These are phyloP conservation scores for Mesembrinibis cayennensis DNA, from an alignment of 2,113 vertebrate genomes.

Conservation along the genomic window DNA sequence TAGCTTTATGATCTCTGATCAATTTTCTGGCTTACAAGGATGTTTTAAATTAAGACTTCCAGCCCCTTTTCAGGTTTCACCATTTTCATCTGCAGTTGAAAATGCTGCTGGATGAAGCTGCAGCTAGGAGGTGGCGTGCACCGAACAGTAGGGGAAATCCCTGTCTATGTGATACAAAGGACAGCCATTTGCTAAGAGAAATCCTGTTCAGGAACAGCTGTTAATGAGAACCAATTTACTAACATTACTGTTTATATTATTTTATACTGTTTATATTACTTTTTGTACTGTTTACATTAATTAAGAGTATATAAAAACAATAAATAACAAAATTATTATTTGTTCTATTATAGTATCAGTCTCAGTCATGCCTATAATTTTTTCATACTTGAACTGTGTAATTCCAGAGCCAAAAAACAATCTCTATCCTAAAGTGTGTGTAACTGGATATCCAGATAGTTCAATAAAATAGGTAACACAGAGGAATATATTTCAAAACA, in stretches of 20 bases:
- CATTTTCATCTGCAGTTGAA: background rate
- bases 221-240: background rate
- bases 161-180: background rate
- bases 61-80: background rate
- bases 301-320: background rate
- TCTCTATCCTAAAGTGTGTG: background rate
- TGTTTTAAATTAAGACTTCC: conserved; percentile 19
- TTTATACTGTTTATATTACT: background rate
- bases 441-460: background rate
- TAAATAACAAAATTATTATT: background rate
- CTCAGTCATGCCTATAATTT: background rate
- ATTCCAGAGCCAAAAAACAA: background rate
- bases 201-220: background rate
- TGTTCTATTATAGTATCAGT: background rate
- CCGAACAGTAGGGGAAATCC: background rate
- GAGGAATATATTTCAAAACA: background rate
- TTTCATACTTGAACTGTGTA: background rate
- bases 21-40: conserved; percentile 5
- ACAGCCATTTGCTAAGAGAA: background rate
- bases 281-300: background rate
- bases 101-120: background rate
- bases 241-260: background rate
- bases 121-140: background rate
- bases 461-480: background rate
- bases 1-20: background rate